A percentile compares a stretch with the other conserved stretches of the same genome.
Conservation (phyloP, 1,140 invertebrate genomes). For the Platyura marginata region DNA sequence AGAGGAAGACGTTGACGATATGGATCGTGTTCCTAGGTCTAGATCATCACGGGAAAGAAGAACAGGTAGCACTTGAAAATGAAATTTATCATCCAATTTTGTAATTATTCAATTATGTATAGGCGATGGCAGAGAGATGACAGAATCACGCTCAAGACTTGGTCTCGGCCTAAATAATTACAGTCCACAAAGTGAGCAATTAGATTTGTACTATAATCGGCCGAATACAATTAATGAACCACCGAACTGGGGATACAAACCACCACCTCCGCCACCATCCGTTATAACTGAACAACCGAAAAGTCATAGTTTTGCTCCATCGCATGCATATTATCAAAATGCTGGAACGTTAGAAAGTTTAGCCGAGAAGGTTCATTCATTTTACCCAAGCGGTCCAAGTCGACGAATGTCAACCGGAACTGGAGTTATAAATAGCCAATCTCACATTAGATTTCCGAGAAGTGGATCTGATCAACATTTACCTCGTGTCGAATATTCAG, state of each 20-base stretch:
- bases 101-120: background rate
- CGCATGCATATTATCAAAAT: slow-evolving; percentile 71
- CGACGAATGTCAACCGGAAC: slow-evolving; percentile 36
- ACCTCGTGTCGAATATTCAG: slow-evolving; percentile 59
- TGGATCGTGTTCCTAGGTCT: slow-evolving; percentile 26
- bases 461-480: slow-evolving; percentile 73
- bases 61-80: slow-evolving; percentile 30
- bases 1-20: slow-evolving; percentile 54
- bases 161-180: slow-evolving; percentile 42
- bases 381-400: slow-evolving; percentile 46
- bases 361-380: slow-evolving; percentile 76
- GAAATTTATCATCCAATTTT: no score
- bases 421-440: slow-evolving; percentile 16
- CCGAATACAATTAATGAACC: slow-evolving; percentile 32
- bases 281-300: slow-evolving; percentile 82
- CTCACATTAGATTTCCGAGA: slow-evolving; percentile 37
- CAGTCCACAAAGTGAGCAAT: slow-evolving; percentile 45
- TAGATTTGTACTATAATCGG: slow-evolving; percentile 65
- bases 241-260: slow-evolving; percentile 28
- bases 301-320: slow-evolving; percentile 57
- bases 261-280: slow-evolving; percentile 51
- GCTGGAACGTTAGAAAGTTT: slow-evolving; percentile 60
- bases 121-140: slow-evolving; percentile 55
- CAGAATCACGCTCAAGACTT: slow-evolving; percentile 49
- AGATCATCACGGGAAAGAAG: slow-evolving; percentile 26